A percentile compares a stretch with the other conserved stretches of the same genome.
These are phyloP conservation scores for Caiman crocodilus DNA, from an alignment of 2,797 vertebrate genomes.

Conservation along the genomic window DNA sequence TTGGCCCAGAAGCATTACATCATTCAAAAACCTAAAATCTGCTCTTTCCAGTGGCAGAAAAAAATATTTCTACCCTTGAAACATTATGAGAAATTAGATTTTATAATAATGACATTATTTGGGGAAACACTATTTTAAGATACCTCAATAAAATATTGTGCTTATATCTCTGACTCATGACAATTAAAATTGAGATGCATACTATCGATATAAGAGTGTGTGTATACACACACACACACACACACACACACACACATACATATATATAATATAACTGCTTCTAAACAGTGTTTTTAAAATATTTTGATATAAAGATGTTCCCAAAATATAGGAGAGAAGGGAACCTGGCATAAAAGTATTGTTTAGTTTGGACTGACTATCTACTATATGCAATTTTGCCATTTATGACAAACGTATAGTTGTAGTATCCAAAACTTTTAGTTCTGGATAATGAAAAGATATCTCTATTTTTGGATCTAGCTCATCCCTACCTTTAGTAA, in stretches of 20 bases:
- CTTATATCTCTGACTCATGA: background rate
- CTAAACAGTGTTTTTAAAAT: background rate
- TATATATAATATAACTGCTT: background rate
- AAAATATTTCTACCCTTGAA: background rate
- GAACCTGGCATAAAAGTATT: background rate
- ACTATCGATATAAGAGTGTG: too few relatives aligned
- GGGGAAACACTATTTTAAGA: background rate
- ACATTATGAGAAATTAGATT: background rate
- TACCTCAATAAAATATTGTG: background rate
- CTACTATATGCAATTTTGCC: background rate
- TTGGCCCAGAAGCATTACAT: background rate
- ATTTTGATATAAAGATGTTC: background rate
- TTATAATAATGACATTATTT: accelerated
- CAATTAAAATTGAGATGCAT: background rate
- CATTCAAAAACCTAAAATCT: background rate
- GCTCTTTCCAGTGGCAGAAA: background rate
- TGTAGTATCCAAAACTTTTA: background rate
- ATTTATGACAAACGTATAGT: background rate
- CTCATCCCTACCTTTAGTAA: background rate
- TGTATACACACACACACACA: too few relatives aligned
- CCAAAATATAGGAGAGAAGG: background rate
- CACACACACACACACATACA: too few relatives aligned
- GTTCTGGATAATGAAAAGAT: background rate
- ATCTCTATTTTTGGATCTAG: background rate
- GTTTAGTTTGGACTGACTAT: background rate